These are phyloP conservation scores for Galbula dea DNA, from an alignment of 2,113 vertebrate species.

Conservation along the genomic window DNA sequence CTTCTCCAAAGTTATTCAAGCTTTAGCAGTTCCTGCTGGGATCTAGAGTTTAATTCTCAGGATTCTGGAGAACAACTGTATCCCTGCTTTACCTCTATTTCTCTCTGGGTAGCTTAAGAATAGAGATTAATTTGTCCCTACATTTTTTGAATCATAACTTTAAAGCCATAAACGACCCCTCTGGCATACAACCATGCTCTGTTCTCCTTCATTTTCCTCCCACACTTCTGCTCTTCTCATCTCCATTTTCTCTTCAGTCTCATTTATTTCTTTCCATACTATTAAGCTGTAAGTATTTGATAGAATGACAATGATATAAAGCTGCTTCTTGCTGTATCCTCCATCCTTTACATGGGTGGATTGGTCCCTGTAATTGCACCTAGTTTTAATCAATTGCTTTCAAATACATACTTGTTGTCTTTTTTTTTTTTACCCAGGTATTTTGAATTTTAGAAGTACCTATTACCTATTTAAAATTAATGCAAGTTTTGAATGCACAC, in stretches of 20 bases:
- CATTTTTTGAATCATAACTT: neutral
- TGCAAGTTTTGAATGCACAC: neutral
- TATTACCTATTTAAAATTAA: neutral
- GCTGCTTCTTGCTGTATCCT: neutral
- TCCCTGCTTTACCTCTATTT: neutral
- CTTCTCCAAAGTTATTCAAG: neutral
- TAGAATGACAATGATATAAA: constrained; percentile 39
- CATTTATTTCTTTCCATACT: constrained; percentile 23
- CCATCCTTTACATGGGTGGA: constrained; percentile 18
- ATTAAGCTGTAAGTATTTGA: constrained; percentile 33
- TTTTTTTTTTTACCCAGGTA: neutral
- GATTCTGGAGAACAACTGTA: neutral
- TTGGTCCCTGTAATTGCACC: constrained; percentile 12
- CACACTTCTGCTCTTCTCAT: neutral
- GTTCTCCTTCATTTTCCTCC: constrained; percentile 27
- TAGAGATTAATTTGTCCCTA: neutral
- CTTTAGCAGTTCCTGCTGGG: neutral
- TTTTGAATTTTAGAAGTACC: neutral
- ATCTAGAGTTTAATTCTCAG: neutral
- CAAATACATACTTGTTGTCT: neutral
- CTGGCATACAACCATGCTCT: neutral
- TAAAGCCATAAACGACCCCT: neutral
- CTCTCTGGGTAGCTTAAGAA: neutral
- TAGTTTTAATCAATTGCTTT: constrained; percentile 34
- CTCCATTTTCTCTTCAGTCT: neutral